Conservation (phyloP, 2,888 invertebrate species). For the Pristionchus japonicus region DNA sequence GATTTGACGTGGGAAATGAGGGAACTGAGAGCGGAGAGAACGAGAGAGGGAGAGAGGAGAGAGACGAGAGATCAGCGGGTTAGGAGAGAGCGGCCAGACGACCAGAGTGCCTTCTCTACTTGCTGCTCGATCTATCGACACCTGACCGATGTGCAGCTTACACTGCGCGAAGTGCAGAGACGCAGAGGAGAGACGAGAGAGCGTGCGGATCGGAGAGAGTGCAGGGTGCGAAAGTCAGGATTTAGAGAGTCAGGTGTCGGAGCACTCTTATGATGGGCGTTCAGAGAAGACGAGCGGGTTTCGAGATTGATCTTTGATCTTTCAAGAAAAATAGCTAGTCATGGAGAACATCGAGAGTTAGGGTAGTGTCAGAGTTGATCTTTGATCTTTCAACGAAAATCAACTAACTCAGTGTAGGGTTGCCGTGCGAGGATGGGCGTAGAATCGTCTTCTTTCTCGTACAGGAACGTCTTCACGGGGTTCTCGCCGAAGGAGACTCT, state of each 20-base stretch:
- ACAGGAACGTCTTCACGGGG: conserved; percentile 47
- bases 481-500: conserved; percentile 48
- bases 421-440: conserved; percentile 39
- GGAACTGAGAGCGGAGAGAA: conserved; percentile 1
- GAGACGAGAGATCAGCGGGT: not conserved
- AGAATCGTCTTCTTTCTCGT: conserved; percentile 45
- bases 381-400: not conserved
- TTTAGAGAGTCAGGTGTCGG: not conserved
- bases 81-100: conserved; percentile 5
- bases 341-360: too few relatives aligned
- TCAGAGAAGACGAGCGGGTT: not conserved
- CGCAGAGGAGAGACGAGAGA: not conserved
- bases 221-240: not conserved
- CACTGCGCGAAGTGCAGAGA: not conserved
- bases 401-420: conserved; percentile 46
- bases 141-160: not conserved
- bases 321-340: too few relatives aligned
- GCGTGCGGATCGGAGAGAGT: not conserved
- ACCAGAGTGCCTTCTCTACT: not conserved
- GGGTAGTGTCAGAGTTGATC: not conserved
- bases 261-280: conserved; percentile 6
- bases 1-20: conserved; percentile 33
- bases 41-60: not conserved
- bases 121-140: not conserved
- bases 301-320: not conserved